These are phyloP conservation scores for Phenganax stokvisi DNA, from an alignment of 92 coral and sea anemone species.

Conservation along the genomic window DNA sequence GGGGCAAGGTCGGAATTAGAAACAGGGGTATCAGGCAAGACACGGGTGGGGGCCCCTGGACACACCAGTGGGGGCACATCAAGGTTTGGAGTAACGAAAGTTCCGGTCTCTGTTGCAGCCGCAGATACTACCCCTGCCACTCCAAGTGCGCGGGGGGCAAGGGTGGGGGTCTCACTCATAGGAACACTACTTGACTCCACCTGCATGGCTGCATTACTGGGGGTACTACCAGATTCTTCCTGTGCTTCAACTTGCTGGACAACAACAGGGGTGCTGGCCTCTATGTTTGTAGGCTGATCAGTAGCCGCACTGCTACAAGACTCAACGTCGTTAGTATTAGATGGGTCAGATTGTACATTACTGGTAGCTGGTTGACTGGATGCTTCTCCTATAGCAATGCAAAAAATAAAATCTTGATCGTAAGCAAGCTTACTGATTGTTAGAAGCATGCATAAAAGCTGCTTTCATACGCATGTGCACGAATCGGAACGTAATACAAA, in stretches of 20 bases:
- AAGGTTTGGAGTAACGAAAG: conserved; percentile 27
- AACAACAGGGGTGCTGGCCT: neutral
- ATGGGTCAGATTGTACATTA: neutral
- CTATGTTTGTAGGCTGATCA: neutral
- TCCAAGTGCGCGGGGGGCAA: neutral
- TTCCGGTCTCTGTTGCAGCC: neutral
- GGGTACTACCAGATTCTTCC: neutral
- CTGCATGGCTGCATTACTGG: conserved; percentile 10
- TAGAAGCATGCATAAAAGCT: too few species aligned
- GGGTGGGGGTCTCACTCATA: conserved; percentile 22
- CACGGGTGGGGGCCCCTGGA: conserved; percentile 32
- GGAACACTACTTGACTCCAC: conserved; percentile 1
- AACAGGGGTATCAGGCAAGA: conserved; percentile 24
- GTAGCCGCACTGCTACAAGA: neutral
- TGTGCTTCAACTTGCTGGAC: neutral
- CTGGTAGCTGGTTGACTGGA: too few species aligned
- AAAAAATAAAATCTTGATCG: too few species aligned
- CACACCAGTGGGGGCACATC: conserved; percentile 8
- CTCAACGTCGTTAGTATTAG: neutral
- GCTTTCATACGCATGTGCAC: too few species aligned
- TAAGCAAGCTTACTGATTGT: too few species aligned
- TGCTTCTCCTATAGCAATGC: too few species aligned
- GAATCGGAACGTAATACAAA: too few species aligned
- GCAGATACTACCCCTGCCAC: conserved; percentile 23
- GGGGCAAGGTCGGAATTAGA: conserved; percentile 6